Evolutionary conservation across 2,888 invertebrate genomes (phyloP).

Genomic region (Stictocephala bisonia): DNA sequence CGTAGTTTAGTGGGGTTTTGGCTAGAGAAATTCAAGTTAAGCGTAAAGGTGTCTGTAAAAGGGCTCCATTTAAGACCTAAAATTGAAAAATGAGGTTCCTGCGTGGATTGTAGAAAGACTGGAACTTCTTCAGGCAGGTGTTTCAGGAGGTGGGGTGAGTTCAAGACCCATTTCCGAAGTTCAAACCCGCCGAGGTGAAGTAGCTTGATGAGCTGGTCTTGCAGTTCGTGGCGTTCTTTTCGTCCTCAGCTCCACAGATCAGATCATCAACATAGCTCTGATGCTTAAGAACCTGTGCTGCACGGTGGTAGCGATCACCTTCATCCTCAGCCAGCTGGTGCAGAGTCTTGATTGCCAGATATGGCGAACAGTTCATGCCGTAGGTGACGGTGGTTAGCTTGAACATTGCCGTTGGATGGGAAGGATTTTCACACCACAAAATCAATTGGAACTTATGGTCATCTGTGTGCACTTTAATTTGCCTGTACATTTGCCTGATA

Average conservation of each 20-base stretch:
- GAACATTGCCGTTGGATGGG: too few species aligned
- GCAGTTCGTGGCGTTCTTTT: background rate
- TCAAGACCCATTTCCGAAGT: background rate
- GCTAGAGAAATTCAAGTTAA: too few species aligned
- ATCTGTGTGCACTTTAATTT: background rate
- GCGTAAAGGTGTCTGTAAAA: too few species aligned
- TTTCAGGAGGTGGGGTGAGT: background rate
- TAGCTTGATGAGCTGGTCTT: background rate
- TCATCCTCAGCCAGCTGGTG: background rate
- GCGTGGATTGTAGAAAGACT: too few species aligned
- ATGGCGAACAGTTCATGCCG: slow-evolving; percentile 12
- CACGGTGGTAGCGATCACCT: slow-evolving; percentile 1
- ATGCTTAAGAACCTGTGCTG: background rate
- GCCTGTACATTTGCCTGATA: slow-evolving; percentile 32
- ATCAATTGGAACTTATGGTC: slow-evolving; percentile 25
- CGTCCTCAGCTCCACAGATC: background rate
- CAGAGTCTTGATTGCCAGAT: background rate
- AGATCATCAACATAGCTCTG: slow-evolving; percentile 11
- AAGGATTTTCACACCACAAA: slow-evolving; percentile 1
- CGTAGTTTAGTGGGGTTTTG: too few species aligned
- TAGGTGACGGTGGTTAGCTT: slow-evolving; percentile 15
- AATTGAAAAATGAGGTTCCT: too few species aligned
- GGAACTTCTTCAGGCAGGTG: too few species aligned
- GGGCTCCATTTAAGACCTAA: too few species aligned
- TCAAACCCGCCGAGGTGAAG: slow-evolving; percentile 7